Base-by-base conservation (phyloP, 2,113 vertebrate species). In the Brevimyrus niger region DNA sequence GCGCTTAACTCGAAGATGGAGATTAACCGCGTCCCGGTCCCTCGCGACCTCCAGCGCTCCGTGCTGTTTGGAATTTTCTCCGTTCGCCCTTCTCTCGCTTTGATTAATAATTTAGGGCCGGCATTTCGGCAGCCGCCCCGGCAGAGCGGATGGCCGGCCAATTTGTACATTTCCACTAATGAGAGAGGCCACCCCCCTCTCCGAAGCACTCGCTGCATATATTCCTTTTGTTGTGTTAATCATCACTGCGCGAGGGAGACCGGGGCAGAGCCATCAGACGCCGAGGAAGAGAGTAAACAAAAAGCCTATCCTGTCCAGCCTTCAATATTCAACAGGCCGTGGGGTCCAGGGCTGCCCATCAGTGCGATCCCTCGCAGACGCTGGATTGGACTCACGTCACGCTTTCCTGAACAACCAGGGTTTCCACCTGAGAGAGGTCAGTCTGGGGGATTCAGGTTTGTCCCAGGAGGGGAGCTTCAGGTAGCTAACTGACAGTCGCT, bases 321-420 rank as follows among this genome's bases (percentile, higher is more conserved):
- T 95, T 91, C 94, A 95, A 95, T 94, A 96, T 96, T 95, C 93
- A 96, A 94, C 91, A 87, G 88, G 65, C 91, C 92, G 94, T 95
- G 94, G 95, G 92, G 93, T 94, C 93, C 93, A 90, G 92, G 92
- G 94, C 94, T 92, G 93, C 93, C 90, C 91, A 91, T 94, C 92
- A 93, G 89, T 90, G 92, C 90, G 92, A 89, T 92, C 94, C 95
- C 92, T 94, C 94, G 95, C 95, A 96, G 95, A 94, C 93, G 94
- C 95, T 92, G 94, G 93, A 93, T 92, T 94, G 92, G 93, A 94
- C 91, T 93, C 93, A 93, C 93, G 94, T 94, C 93, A 95, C 94
- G 93, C 94, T 94, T 95, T 93, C 91, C 92, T 91, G 93, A 93
- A 92, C 86, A 88, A 90, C 19, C 19, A 46, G 38, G n/a, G 47